phyloP scores from a whole-genome alignment of 2,888 invertebrate genomes.

The Aproaerema taeniolella region DNA sequence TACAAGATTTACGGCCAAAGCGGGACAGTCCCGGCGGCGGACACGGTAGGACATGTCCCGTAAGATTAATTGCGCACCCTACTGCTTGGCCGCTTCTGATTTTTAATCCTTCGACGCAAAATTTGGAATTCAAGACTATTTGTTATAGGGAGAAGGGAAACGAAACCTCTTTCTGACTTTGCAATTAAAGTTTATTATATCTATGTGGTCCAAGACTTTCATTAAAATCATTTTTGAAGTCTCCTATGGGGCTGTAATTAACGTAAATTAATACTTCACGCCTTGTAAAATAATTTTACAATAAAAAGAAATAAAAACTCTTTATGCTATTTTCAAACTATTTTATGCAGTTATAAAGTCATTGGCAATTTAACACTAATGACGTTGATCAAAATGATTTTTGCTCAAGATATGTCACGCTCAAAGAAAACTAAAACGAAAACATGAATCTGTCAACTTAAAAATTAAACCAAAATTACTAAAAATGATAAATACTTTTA shows the following conservation, averaged over 20 bases:
- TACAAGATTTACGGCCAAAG: conserved; percentile 48
- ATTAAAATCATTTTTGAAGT: too few relatives aligned
- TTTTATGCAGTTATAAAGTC: too few relatives aligned
- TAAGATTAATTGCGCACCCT: conserved; percentile 56
- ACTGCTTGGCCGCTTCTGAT: conserved; percentile 49
- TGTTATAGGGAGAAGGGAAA: neutral
- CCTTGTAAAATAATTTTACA: neutral
- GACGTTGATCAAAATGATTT: too few relatives aligned
- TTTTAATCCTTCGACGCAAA: conserved; percentile 47
- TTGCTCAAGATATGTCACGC: too few relatives aligned
- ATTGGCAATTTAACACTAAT: too few relatives aligned
- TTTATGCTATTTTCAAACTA: too few relatives aligned
- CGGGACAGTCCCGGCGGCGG: conserved; percentile 39
- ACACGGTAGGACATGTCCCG: conserved; percentile 47
- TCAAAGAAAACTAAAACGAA: too few relatives aligned
- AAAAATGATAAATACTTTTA: neutral
- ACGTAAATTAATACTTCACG: neutral
- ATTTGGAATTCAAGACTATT: conserved; percentile 36
- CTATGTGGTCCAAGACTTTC: neutral
- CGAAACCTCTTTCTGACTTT: neutral
- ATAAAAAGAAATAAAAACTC: too few relatives aligned
- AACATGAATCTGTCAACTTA: too few relatives aligned
- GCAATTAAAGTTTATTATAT: neutral
- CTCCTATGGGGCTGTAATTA: too few relatives aligned
- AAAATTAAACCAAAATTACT: neutral